Base-by-base conservation (phyloP, 2,888 invertebrate species). In the Phaedon cochleariae region DNA sequence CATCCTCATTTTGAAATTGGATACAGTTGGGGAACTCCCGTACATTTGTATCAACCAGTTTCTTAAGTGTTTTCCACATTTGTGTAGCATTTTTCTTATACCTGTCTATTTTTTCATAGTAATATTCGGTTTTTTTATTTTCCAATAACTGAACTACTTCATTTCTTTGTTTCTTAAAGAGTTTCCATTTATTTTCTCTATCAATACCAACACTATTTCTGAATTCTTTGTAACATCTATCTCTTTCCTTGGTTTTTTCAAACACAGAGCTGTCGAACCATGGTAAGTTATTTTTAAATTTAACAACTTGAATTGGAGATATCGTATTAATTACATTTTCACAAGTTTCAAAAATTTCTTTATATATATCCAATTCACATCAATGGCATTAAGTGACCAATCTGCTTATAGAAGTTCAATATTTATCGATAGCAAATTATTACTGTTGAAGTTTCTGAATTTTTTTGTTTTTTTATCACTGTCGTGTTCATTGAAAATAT, bases 141-240 rank as follows among this genome's bases (percentile, higher is more conserved):
- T 54, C 31, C 31, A 54, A 37, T 18, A 26, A 18, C 31, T 54
- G 31, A 54, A 26, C 54, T 12, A 54, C 54, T 54, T 54, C 54
- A 54, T 54, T 54, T 54, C 48, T 54, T 54, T 54, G 54, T 54
- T 18, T 54, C 31, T 54, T 54, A 9, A 54, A 54, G 20, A 34
- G 31, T 54, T 54, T 37, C 37, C 54, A 48, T 21, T 48, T 48
- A 48, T 34, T 34, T 34, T 34, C 34, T 34, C 34, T 34, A 34
- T 34, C 34, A 34, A 34, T 34, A 34, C 34, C 34, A 34, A 34
- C 34, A 34, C 34, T 12, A 34, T 34, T 34, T 34, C 10, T 34
- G 34, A 34, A 34, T 34, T 34, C 34, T 2, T 34, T 34, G 34
- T 34, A 34, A 34, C 34, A 34, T 34, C 22, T 21, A 51, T 51